Conservation (phyloP, 2,888 invertebrate species). For the Melipona beecheii region DNA sequence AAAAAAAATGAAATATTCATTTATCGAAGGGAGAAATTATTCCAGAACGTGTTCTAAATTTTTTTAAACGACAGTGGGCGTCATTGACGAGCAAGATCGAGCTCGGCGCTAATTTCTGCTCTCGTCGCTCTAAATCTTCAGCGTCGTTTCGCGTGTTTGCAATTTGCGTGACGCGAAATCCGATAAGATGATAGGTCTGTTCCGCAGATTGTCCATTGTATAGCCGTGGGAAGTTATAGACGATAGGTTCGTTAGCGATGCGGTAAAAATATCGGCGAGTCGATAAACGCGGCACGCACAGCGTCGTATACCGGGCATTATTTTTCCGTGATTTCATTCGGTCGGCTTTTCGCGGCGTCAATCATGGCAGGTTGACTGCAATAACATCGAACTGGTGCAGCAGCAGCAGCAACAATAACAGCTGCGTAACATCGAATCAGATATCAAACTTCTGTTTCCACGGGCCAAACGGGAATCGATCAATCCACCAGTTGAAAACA, state of each 20-base stretch:
- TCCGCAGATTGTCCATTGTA: neutral
- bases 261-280: neutral
- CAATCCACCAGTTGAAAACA: slow-evolving; percentile 47
- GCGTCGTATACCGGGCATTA: slow-evolving; percentile 38
- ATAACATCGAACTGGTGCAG: slow-evolving; percentile 54
- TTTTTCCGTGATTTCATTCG: slow-evolving; percentile 60
- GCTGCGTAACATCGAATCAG: slow-evolving; percentile 68
- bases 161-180: neutral
- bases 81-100: neutral
- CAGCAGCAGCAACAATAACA: slow-evolving; percentile 62
- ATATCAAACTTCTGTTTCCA: slow-evolving; percentile 64
- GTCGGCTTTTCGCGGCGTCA: slow-evolving; percentile 49
- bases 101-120: neutral
- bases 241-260: neutral
- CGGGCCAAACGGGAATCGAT: slow-evolving; percentile 47
- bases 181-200: neutral
- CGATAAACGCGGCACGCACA: neutral
- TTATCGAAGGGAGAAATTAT: too few species aligned
- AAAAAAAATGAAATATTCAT: too few species aligned
- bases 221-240: neutral
- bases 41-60: too few species aligned
- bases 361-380: slow-evolving; percentile 59
- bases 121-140: neutral
- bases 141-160: neutral
- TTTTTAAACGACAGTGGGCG: too few species aligned